A percentile compares a stretch with the other conserved stretches of the same genome.
phyloP scores from a whole-genome alignment of 2,797 vertebrate genomes.

The Lithobates sylvaticus region DNA sequence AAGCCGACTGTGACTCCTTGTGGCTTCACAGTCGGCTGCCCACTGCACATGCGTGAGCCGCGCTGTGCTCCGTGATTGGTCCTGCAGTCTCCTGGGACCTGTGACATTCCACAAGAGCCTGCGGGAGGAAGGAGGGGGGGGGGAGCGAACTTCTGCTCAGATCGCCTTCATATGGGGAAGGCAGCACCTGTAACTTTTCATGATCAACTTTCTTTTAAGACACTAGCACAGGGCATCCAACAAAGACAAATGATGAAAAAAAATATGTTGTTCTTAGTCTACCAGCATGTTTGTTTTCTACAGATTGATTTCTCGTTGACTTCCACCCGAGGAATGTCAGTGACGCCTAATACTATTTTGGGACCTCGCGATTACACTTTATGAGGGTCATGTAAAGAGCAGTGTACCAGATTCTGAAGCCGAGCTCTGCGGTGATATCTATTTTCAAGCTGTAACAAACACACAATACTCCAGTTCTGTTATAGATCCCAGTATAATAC shows the following conservation, averaged over 20 bases:
- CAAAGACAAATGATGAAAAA: background rate
- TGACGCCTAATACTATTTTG: slow-evolving; percentile 37
- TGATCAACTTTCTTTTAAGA: background rate
- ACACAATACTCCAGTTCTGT: background rate
- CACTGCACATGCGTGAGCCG: too few species aligned
- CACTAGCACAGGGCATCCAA: too few species aligned
- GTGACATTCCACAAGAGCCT: too few species aligned
- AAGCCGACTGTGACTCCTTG: too few species aligned
- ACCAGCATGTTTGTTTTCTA: slow-evolving; percentile 4
- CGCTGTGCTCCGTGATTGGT: too few species aligned
- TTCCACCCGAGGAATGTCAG: slow-evolving; percentile 18
- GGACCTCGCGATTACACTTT: slow-evolving; percentile 27
- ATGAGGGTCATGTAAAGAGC: slow-evolving; percentile 36
- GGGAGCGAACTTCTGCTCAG: too few species aligned
- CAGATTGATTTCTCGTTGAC: slow-evolving; percentile 1
- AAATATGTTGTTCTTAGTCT: background rate
- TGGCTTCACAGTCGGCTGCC: too few species aligned
- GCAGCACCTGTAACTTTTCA: too few species aligned
- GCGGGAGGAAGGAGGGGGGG: too few species aligned
- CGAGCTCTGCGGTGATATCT: background rate
- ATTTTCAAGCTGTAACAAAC: slow-evolving; percentile 16
- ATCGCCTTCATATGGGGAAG: background rate
- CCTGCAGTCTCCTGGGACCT: too few species aligned
- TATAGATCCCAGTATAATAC: background rate
- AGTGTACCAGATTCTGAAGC: background rate